Conservation (phyloP, 2,113 vertebrate genomes). For the Dipodomys merriami region DNA sequence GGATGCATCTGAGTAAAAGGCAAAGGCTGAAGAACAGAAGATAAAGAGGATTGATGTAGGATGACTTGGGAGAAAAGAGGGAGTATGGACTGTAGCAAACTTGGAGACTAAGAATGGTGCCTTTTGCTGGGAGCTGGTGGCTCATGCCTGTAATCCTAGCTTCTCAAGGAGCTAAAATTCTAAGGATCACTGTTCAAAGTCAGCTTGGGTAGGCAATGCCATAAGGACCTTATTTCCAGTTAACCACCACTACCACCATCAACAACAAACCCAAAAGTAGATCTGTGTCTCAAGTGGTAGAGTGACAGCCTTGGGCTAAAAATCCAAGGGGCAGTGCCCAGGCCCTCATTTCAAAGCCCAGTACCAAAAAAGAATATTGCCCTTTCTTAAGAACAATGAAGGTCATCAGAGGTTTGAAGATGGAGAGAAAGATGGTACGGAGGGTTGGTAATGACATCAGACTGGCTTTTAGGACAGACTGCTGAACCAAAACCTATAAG, state of each 20-base stretch:
- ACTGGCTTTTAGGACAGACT: background rate
- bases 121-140: background rate
- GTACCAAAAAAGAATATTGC: too few relatives aligned
- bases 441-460: background rate
- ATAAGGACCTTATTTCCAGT: too few relatives aligned
- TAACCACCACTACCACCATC: too few relatives aligned
- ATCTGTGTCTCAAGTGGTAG: too few relatives aligned
- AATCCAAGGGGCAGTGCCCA: too few relatives aligned
- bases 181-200: too few relatives aligned
- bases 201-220: too few relatives aligned
- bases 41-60: background rate
- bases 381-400: background rate
- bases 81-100: background rate
- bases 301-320: too few relatives aligned
- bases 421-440: background rate
- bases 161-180: too few relatives aligned
- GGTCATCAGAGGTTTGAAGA: background rate
- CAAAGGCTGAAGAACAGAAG: background rate
- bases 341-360: too few relatives aligned
- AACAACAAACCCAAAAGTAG: too few relatives aligned
- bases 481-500: background rate
- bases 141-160: too few relatives aligned
- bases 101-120: constrained; percentile 35
- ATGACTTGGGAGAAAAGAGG: background rate
- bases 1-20: background rate